Evolutionary conservation across 35 echinoderm and acorn worm genomes (phyloP).

Genomic region (Holothuria glaberrima): DNA sequence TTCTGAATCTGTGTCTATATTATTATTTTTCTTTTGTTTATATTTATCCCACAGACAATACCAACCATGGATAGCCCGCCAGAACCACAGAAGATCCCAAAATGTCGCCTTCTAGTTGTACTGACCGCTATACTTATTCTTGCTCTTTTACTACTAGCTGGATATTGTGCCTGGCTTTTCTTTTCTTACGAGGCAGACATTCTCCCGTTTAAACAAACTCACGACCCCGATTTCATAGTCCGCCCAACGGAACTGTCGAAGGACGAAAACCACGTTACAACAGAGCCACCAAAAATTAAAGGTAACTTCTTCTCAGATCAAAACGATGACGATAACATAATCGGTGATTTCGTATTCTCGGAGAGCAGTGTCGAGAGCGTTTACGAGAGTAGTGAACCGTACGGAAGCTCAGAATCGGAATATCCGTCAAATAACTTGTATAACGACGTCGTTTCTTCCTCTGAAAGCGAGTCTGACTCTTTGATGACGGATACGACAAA

Average conservation of each 20-base stretch:
- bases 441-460: too few relatives aligned
- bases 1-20: too few relatives aligned
- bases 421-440: not conserved
- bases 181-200: constrained; percentile 23
- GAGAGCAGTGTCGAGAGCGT: constrained; percentile 14
- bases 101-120: constrained; percentile 19
- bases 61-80: constrained; percentile 44
- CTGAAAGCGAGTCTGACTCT: not conserved
- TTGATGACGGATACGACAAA: not conserved
- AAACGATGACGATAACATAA: too few relatives aligned
- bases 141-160: constrained; percentile 4
- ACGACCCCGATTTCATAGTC: not conserved
- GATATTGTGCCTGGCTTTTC: constrained; percentile 48
- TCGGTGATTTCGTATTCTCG: too few relatives aligned
- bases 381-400: constrained; percentile 27
- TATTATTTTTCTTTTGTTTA: not conserved
- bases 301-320: too few relatives aligned
- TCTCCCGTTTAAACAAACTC: not conserved
- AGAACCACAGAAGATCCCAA: constrained; percentile 39
- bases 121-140: constrained; percentile 1
- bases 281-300: not conserved
- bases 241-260: not conserved
- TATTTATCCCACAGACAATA: constrained; percentile 15
- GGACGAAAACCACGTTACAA: not conserved
- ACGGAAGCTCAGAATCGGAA: constrained; percentile 2